phyloP scores from a whole-genome alignment of 2,797 vertebrate species.

The Scarus forsteni region DNA sequence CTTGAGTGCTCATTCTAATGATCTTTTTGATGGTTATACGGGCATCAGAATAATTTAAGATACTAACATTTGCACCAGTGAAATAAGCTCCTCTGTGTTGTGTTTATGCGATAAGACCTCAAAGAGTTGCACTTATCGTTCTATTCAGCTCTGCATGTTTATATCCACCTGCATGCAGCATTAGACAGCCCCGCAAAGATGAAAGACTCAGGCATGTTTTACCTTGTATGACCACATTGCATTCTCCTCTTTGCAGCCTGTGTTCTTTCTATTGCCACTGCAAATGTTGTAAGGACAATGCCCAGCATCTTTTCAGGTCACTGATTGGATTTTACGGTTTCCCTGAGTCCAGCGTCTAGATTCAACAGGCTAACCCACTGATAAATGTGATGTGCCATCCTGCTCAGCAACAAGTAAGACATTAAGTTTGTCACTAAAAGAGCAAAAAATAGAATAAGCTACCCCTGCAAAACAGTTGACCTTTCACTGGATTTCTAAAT shows the following conservation, averaged over 20 bases:
- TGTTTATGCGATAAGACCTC: constrained; percentile 78
- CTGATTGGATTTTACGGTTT: neutral
- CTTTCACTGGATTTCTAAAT: neutral
- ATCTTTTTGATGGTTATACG: constrained; percentile 76
- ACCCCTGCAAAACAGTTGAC: neutral
- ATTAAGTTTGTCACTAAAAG: neutral
- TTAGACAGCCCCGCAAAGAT: constrained; percentile 62
- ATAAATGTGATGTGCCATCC: too few species aligned
- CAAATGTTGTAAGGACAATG: constrained; percentile 25
- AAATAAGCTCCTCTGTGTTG: constrained; percentile 67
- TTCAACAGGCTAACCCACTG: too few species aligned
- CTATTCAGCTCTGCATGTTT: constrained; percentile 71
- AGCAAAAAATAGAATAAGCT: neutral
- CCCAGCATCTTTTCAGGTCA: neutral
- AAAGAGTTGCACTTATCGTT: constrained; percentile 77
- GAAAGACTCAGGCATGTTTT: constrained; percentile 80
- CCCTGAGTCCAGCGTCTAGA: too few species aligned
- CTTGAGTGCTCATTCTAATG: constrained; percentile 72
- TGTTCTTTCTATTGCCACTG: constrained; percentile 35
- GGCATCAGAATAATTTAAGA: constrained; percentile 69
- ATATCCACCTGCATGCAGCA: constrained; percentile 81
- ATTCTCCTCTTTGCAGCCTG: constrained; percentile 46
- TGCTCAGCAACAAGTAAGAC: neutral
- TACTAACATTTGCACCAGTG: constrained; percentile 56
- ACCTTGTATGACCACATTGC: constrained; percentile 64